Base-by-base conservation (phyloP, 1,140 invertebrate species). In the Sycobia sp. region DNA sequence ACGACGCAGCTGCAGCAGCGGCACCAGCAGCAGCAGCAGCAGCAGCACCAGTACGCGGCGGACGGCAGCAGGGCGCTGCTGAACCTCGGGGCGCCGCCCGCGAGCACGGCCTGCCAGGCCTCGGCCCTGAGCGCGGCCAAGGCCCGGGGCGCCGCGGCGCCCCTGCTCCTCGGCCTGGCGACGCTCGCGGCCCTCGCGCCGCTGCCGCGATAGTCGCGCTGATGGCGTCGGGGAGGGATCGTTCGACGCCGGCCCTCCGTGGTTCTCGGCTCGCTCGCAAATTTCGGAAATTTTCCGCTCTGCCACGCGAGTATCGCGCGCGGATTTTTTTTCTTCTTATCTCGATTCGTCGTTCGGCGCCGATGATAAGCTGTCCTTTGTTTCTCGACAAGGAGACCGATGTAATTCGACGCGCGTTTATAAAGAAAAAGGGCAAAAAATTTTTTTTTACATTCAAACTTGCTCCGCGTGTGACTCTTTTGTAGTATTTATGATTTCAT, bases 101-200 rank as follows among this genome's bases (percentile, higher is more conserved):
- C n/a, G 29, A 82, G 82, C 64, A 82, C 85, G n/a, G 80, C 82
- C 41, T 85, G 84, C 57, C 84, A 85, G 68, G 84, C 84, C 1
- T 84, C 82, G 27, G 84, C 84, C 3, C 74, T 85, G 8, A 84
- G 82, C 56, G 75, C 72, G 50, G 82, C 74, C 14, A 22, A 53
- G 1, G 39, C n/a, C 2, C 23, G 11, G 14, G 29, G 25, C 2
- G 5, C 2, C 23, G 16, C 43, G 13, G 10, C 10, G 0, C 32
- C 27, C 32, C 14, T 18, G n/a, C 14, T 34, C 14, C 18, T 23
- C 32, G 7, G 27, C 10, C 20, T 54, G 5, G 27, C 16, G 1
- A 0, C 25, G 2, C 5, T 47, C 2, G 22, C 55, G n/a, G 7
- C 23, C 23, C 9, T 29, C 39, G 11, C 13, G 18, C 59, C 27